Evolutionary conservation across 2,113 vertebrate species (phyloP), one percentile per base, ranked within the genome.

Genomic region (Blennius ocellaris): DNA sequence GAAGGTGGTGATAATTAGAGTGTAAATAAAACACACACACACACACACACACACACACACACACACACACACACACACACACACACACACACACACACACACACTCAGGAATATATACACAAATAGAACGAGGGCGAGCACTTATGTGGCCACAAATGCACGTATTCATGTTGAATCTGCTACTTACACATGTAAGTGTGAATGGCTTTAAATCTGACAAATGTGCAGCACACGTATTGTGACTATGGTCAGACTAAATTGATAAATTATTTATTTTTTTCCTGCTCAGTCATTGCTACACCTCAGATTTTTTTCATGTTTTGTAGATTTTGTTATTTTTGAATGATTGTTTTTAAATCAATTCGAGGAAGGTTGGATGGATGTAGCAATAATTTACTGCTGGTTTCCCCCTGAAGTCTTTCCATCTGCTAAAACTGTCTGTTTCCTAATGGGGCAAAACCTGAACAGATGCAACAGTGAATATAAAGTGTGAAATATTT

Each of bases 361-460:
- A 37, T 21, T 16, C 0, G 11, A 49, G 54, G 69, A 72, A 69
- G 2, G 59, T 21, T 76, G n/a, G 55, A 17, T 76, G 61, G 60
- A 17, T 76, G 78, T 43, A 30, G 30, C 43, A 59, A 69, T 82
- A 52, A 82, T 87, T 84, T 77, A 55, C 64, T 63, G 73, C 76
- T 80, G 77, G 79, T 81, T 74, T 66, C 39, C 71, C 44, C 65
- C 45, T 12, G 4, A 56, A 69, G 77, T 82, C 57, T 66, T 47
- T 84, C 85, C 87, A 90, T 84, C 81, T 89, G 86, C 7, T 66
- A 8, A 70, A 8, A 17, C 74, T 76, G 52, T 82, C 76, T 79
- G 84, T 78, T 85, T 81, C 66, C 75, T 89, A 85, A 90, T 86
- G 83, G 78, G 21, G 48, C 88, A 82, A 76, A 89, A 69, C 79